Percentiles rank a stretch among this genome's conserved stretches.
Conservation (phyloP, 1,140 invertebrate species). For the Scaptomyza hsui region DNA sequence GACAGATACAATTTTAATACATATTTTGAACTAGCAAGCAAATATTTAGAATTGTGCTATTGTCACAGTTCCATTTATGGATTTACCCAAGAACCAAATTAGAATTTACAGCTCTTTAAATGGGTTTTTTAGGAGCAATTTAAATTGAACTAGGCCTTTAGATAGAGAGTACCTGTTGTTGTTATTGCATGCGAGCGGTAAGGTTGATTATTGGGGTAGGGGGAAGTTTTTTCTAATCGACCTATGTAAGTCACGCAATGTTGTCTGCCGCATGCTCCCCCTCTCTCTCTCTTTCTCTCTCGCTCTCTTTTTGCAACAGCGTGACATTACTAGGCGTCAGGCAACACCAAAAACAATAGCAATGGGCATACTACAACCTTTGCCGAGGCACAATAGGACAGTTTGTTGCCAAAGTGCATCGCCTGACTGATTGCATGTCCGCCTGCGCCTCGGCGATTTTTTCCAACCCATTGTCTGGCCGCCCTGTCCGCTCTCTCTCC, state of each 20-base stretch:
- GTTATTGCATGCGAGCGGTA: slow-evolving; percentile 4
- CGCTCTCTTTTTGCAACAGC: slow-evolving; percentile 39
- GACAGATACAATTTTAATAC: no score
- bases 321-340: slow-evolving; percentile 73
- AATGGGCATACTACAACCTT: slow-evolving; percentile 7
- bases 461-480: slow-evolving; percentile 61
- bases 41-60: not conserved
- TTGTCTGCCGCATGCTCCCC: slow-evolving; percentile 55
- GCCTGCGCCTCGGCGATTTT: slow-evolving; percentile 51
- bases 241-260: slow-evolving; percentile 80
- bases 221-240: slow-evolving; percentile 35
- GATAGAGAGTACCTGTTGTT: slow-evolving; percentile 52
- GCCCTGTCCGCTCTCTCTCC: not conserved
- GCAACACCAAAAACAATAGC: slow-evolving; percentile 34
- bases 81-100: slow-evolving; percentile 12
- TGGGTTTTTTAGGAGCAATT: slow-evolving; percentile 28
- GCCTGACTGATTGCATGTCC: slow-evolving; percentile 80
- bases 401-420: slow-evolving; percentile 67
- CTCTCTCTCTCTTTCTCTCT: not conserved
- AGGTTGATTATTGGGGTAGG: not conserved
- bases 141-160: slow-evolving; percentile 74
- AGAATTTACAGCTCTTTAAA: slow-evolving; percentile 17
- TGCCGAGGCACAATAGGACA: slow-evolving; percentile 45
- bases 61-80: slow-evolving; percentile 13
- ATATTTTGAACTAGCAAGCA: no score